phyloP scores from a whole-genome alignment of 2,888 invertebrate species.

The Eupithecia inturbata region DNA sequence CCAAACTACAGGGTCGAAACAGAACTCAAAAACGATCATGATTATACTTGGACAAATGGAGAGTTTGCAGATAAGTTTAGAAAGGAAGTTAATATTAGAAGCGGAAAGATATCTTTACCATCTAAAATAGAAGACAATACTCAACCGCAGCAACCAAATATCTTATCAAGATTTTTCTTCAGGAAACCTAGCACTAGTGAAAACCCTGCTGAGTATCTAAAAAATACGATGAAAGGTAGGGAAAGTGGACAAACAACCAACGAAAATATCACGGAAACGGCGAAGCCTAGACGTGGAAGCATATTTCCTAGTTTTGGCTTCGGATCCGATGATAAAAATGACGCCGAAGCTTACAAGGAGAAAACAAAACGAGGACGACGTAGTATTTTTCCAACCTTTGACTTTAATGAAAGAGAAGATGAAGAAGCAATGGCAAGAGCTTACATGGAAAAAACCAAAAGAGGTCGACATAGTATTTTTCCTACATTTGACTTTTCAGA shows the following conservation, averaged over 20 bases:
- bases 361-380: conserved; percentile 70
- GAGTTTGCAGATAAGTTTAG: conserved; percentile 85
- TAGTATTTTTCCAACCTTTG: conserved; percentile 74
- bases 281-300: conserved; percentile 66
- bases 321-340: conserved; percentile 60
- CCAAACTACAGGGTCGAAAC: conserved; percentile 76
- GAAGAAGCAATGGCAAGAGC: conserved; percentile 57
- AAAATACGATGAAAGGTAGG: conserved; percentile 69
- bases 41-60: conserved; percentile 88
- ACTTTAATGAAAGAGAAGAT: conserved; percentile 68
- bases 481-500: conserved; percentile 70
- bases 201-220: conserved; percentile 67
- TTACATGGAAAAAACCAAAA: conserved; percentile 67
- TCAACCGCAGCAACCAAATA: conserved; percentile 60
- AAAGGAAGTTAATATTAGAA: conserved; percentile 76
- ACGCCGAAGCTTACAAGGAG: conserved; percentile 69
- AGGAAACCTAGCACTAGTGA: conserved; percentile 69
- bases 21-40: conserved; percentile 70
- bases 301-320: conserved; percentile 69
- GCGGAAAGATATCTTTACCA: conserved; percentile 75
- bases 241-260: conserved; percentile 60
- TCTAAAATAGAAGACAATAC: conserved; percentile 51
- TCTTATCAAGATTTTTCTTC: conserved; percentile 66
- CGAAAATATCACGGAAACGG: conserved; percentile 54
- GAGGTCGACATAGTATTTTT: conserved; percentile 68